Evolutionary conservation across 2,113 vertebrate species (phyloP), one percentile per base, ranked within the genome.

Genomic region (Chelonoidis abingdonii): DNA sequence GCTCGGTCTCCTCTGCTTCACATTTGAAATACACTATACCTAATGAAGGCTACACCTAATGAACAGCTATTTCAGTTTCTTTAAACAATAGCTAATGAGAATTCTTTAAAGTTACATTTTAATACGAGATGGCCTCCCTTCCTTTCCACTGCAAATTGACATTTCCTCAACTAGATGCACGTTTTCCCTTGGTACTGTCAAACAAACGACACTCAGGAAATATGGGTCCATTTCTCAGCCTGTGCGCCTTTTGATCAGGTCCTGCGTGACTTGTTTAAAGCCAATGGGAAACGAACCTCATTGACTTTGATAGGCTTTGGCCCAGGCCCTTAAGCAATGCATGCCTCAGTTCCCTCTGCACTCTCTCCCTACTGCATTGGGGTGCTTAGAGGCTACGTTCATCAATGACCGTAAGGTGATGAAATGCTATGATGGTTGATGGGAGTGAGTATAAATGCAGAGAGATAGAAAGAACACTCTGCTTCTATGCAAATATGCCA

Each of bases 31-130:
- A 72, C 17, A 38, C 17, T 90, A 92, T 52, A 80, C 53, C 53
- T 54, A 54, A 54, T 22, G 53, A 29, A 76, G 22, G 44, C 10
- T 86, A 92, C 56, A 80, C 56, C 75, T 87, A 87, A 88, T 57
- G 8, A 16, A 41, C 54, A 79, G 78, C 84, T 59, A 49, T 91
- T 90, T 56, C 0, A 0, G 53, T 54, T 83, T 91, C 79, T 0
- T 94, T 50, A 93, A 92, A 88, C 11, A 59, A 65, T n/a, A n/a
- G 16, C 31, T 17, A 69, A n/a, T 69, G 35, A 88, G 89, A 54
- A 52, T 87, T 96, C 95, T 93, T 84, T 95, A 57, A 81, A 79
- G 87, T 88, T 93, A 87, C 89, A 96, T 93, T 96, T 95, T 86
- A 25, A 78, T 25, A 27, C 93, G 57, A 25, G 50, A 84, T 81